phyloP scores from a whole-genome alignment of 1,140 invertebrate species.

The Berghia stephanieae region DNA sequence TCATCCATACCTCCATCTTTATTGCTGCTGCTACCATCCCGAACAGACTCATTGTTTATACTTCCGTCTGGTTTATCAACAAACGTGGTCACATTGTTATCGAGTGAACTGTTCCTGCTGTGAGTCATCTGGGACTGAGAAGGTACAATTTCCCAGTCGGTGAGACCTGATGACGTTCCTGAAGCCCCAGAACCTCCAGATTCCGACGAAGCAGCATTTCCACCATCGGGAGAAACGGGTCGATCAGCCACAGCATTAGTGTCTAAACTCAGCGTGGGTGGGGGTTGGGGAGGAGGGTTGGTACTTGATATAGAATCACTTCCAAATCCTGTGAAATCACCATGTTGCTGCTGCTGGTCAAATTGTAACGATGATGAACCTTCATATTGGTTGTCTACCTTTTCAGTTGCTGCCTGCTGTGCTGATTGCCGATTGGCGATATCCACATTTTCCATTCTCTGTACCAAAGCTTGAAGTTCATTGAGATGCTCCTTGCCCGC shows the following conservation, averaged over 20 bases:
- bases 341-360: constrained; percentile 31
- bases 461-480: constrained; percentile 16
- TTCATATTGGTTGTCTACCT: too few relatives aligned
- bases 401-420: too few relatives aligned
- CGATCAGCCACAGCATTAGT: not conserved
- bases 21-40: too few relatives aligned
- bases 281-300: not conserved
- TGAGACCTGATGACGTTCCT: constrained; percentile 27
- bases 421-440: not conserved
- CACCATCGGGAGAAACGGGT: constrained; percentile 21
- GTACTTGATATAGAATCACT: not conserved
- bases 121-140: constrained; percentile 36
- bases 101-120: constrained; percentile 46
- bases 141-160: constrained; percentile 58
- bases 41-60: not conserved
- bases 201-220: constrained; percentile 32
- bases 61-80: constrained; percentile 29
- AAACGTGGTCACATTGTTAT: constrained; percentile 49
- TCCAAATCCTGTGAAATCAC: constrained; percentile 11
- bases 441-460: constrained; percentile 17
- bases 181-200: constrained; percentile 49
- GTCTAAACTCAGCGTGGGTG: not conserved
- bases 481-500: not conserved
- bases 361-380: constrained; percentile 17
- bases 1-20: too few relatives aligned